phyloP scores from a whole-genome alignment of 2,888 invertebrate species.

The Heliconius charithonia region DNA sequence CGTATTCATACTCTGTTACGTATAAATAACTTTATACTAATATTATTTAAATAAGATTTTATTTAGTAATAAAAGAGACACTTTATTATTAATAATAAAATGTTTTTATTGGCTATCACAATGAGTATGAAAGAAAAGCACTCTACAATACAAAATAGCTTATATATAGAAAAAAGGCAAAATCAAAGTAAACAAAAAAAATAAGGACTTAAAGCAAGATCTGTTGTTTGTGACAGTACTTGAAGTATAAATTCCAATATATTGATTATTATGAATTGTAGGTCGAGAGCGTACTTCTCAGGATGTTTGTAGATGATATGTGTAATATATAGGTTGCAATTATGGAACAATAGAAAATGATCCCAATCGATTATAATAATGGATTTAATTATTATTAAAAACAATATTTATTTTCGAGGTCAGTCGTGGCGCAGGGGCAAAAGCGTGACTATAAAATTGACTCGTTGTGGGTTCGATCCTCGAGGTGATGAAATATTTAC shows the following conservation, averaged over 20 bases:
- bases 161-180: not conserved
- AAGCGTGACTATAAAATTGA: too few species aligned
- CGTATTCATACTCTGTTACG: too few species aligned
- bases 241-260: constrained; percentile 17
- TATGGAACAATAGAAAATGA: not conserved
- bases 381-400: too few species aligned
- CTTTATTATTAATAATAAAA: not conserved
- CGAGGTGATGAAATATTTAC: too few species aligned
- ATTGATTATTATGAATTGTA: constrained; percentile 26
- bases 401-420: too few species aligned
- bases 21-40: too few species aligned
- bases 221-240: not conserved
- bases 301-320: constrained; percentile 18
- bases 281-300: constrained; percentile 22
- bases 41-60: too few species aligned
- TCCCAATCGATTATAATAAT: not conserved
- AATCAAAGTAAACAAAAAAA: not conserved
- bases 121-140: not conserved
- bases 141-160: not conserved
- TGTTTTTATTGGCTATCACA: not conserved
- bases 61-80: too few species aligned
- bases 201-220: not conserved
- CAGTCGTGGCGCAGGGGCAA: too few species aligned
- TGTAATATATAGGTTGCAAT: not conserved
- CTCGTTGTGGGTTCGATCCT: too few species aligned